Conservation (phyloP, 1,140 invertebrate species). For the Aphis gossypii region DNA sequence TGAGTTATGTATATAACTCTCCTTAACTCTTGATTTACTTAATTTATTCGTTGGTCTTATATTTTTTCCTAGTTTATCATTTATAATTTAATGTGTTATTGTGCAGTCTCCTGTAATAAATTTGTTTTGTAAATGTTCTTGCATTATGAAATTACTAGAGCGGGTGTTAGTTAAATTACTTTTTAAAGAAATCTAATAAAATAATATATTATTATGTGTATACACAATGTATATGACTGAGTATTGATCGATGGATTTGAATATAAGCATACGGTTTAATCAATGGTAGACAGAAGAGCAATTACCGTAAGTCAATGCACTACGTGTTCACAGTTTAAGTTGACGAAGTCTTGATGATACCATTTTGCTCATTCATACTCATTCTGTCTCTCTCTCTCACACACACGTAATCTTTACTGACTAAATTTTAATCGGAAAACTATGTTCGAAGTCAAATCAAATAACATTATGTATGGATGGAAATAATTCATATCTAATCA, state of each 20-base stretch:
- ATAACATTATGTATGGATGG: neutral
- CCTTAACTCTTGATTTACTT: neutral
- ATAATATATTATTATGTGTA: neutral
- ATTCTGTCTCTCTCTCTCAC: neutral
- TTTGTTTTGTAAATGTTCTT: too few relatives aligned
- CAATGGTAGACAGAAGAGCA: too few relatives aligned
- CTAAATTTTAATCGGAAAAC: neutral
- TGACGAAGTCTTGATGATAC: neutral
- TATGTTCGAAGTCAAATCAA: neutral
- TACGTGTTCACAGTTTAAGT: neutral
- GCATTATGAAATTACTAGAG: too few relatives aligned
- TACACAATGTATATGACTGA: neutral
- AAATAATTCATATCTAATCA: neutral
- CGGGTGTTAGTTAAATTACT: neutral
- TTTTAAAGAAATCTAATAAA: neutral
- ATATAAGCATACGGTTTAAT: neutral
- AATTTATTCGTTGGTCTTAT: neutral
- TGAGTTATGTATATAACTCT: neutral
- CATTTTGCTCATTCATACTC: neutral
- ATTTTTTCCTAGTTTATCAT: neutral
- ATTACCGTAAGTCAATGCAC: neutral
- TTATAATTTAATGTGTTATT: too few relatives aligned
- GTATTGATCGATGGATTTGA: neutral
- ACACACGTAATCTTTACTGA: neutral
- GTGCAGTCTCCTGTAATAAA: too few relatives aligned